Evolutionary conservation across 2,888 invertebrate species (phyloP).

Genomic region (Polymixis flavicincta): DNA sequence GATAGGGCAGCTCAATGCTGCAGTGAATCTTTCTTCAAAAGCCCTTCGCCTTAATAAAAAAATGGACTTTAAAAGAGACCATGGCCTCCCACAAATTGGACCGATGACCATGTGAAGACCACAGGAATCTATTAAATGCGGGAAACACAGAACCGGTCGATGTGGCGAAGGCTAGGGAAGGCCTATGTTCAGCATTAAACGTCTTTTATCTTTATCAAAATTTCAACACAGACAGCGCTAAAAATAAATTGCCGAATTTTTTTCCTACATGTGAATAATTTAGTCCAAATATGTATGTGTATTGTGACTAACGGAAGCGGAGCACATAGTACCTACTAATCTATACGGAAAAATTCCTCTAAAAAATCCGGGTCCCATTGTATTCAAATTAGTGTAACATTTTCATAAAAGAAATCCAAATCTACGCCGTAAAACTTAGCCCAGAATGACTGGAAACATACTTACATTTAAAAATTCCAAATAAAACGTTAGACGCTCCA

Average conservation of each 20-base stretch:
- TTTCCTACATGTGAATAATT: not conserved
- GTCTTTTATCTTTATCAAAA: not conserved
- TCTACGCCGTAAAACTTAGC: not conserved
- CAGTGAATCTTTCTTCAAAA: too few relatives aligned
- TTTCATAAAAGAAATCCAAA: conserved; percentile 18
- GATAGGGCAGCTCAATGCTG: too few relatives aligned
- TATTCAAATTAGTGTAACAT: conserved; percentile 19
- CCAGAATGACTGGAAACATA: not conserved
- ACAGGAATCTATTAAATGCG: too few relatives aligned
- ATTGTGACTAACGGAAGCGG: not conserved
- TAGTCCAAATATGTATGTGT: not conserved
- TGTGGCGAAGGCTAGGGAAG: too few relatives aligned
- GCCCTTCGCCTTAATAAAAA: too few relatives aligned
- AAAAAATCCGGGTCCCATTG: conserved; percentile 1
- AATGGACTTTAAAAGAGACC: too few relatives aligned
- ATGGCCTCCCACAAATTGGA: too few relatives aligned
- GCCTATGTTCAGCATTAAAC: too few relatives aligned
- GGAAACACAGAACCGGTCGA: too few relatives aligned
- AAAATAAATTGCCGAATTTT: not conserved
- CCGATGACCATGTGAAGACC: too few relatives aligned
- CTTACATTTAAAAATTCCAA: conserved; percentile 24
- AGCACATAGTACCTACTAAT: not conserved
- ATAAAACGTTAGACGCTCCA: conserved; percentile 20
- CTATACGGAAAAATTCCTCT: not conserved
- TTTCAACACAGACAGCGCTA: not conserved